Conservation (phyloP, 2,113 vertebrate genomes). For the Notarius lentiginosus region DNA sequence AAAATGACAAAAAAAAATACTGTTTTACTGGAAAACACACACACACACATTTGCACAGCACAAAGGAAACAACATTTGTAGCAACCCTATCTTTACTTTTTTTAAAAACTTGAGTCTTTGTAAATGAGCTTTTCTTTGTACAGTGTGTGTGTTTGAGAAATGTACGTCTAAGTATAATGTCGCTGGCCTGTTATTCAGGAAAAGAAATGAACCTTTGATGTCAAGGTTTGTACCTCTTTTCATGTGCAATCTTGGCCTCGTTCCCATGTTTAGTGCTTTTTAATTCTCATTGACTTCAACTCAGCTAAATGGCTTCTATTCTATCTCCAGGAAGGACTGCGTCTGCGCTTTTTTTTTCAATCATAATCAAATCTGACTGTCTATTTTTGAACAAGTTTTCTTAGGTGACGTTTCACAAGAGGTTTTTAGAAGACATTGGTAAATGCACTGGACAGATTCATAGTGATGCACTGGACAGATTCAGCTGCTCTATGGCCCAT, state of each 20-base stretch:
- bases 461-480: constrained; percentile 12
- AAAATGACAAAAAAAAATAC: no score
- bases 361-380: constrained; percentile 54
- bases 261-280: constrained; percentile 15
- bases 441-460: constrained; percentile 36
- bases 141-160: background rate
- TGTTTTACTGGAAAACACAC: background rate
- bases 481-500: background rate
- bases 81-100: background rate
- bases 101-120: background rate
- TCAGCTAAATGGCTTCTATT: constrained; percentile 44
- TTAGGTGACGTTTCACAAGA: constrained; percentile 12
- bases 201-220: background rate
- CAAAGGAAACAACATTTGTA: background rate
- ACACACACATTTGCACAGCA: background rate
- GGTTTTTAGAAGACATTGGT: background rate
- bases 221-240: background rate
- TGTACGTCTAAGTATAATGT: background rate
- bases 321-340: constrained; percentile 20
- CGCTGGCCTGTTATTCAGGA: constrained; percentile 33
- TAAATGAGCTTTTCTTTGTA: background rate
- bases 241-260: background rate
- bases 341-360: constrained; percentile 41
- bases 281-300: constrained; percentile 34
- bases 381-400: constrained; percentile 40